Base-by-base conservation (phyloP, 2,797 vertebrate genomes). In the Pempheris klunzingeri region DNA sequence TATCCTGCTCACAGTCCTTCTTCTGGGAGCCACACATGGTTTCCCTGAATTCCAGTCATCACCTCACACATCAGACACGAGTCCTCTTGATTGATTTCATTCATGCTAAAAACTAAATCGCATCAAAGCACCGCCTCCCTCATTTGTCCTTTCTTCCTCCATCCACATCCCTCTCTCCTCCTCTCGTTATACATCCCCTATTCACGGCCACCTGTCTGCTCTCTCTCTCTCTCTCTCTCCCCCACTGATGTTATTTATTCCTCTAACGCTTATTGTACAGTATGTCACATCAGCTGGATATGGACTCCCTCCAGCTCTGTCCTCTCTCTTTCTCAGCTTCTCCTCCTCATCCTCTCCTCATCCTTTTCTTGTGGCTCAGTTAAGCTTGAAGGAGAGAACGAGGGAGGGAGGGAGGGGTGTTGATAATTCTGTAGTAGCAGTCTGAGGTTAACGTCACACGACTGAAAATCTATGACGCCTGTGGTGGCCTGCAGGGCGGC, bases 381-480 rank as follows among this genome's bases (percentile, higher is more conserved):
- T 76, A 74, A 59, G 80, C 61, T 59, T 69, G 67, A 74, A 70
- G 47, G 67, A 49, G 69, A 71, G 64, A 72, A n/a, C 15, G 30
- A 38, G n/a, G 24, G 47, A 20, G 11, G 7, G n/a, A 34, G 36
- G 50, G 26, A 34, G 47, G 12, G 24, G 49, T 39, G 20, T 20
- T 28, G 20, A 15, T 71, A 65, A 43, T 68, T 59, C 69, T 58
- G 46, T 53, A 74, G 79, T 60, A 60, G 69, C 62, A 53, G 82
- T 76, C 60, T 80, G 83, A 83, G 73, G 83, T 82, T 89, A 86
- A 87, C 88, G 80, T 77, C 71, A 77, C 74, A 74, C 46, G 77
- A 85, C 83, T 88, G 79, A 72, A 86, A 89, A 90, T 91, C 89
- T 82, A 88, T 90, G 78, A 62, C 32, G 63, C 89, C 87, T 68